Conservation (phyloP, 2,113 vertebrate species). For the Sula dactylatra region DNA sequence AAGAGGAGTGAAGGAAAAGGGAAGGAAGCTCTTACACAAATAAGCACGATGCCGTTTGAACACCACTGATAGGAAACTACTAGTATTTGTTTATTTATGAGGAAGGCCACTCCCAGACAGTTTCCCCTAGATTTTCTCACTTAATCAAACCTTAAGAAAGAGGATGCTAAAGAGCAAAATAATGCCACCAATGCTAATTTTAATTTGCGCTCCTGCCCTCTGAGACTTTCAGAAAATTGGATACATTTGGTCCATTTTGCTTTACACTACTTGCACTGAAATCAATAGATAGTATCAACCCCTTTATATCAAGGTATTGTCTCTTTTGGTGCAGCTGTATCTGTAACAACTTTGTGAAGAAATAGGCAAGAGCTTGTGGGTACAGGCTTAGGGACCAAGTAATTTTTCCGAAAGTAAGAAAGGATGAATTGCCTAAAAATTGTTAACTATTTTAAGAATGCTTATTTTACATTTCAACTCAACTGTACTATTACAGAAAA, state of each 20-base stretch:
- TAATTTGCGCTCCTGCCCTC: background rate
- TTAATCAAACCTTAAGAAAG: background rate
- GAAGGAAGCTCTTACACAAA: background rate
- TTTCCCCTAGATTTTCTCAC: background rate
- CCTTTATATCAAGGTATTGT: background rate
- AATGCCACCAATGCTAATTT: background rate
- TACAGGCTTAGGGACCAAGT: background rate
- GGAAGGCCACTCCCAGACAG: background rate
- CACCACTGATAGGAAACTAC: background rate
- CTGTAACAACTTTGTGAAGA: background rate
- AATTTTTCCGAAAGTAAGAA: background rate
- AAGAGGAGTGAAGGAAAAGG: background rate
- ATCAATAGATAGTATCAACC: background rate
- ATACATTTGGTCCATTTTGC: background rate
- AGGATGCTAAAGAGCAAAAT: background rate
- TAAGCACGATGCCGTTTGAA: background rate
- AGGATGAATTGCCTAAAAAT: background rate
- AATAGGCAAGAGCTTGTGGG: background rate
- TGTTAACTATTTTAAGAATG: constrained; percentile 1
- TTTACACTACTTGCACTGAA: background rate
- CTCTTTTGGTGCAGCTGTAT: background rate
- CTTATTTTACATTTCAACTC: constrained; percentile 31
- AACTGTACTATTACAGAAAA: constrained; percentile 5
- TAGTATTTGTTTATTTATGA: background rate
- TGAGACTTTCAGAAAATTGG: background rate